Conservation (phyloP, 2,888 invertebrate species). For the Epistrophe grossulariae region DNA sequence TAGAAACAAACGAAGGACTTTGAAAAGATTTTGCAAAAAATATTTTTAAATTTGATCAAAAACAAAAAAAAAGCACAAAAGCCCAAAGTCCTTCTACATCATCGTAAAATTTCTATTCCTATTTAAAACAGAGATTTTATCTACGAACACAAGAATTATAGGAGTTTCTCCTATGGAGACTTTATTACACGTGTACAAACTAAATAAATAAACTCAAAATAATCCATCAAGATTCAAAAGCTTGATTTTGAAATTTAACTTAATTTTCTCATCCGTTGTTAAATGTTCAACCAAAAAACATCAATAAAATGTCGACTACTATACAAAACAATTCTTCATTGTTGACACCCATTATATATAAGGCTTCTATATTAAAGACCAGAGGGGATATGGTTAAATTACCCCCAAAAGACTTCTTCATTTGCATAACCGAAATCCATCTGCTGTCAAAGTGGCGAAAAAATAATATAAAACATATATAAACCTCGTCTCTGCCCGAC, state of each 20-base stretch:
- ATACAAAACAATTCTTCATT: slow-evolving; percentile 38
- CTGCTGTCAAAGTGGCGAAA: slow-evolving; percentile 69
- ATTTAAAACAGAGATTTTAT: too few relatives aligned
- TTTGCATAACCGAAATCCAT: slow-evolving; percentile 75
- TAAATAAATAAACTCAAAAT: neutral
- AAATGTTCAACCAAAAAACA: slow-evolving; percentile 40
- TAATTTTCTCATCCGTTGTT: slow-evolving; percentile 4
- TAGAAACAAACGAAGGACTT: too few relatives aligned
- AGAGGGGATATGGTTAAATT: slow-evolving; percentile 30
- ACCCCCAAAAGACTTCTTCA: slow-evolving; percentile 65
- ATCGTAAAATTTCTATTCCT: too few relatives aligned
- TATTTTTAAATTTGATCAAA: too few relatives aligned
- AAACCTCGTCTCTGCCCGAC: too few relatives aligned
- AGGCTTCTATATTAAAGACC: neutral
- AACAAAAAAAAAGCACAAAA: too few relatives aligned
- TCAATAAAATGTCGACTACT: slow-evolving; percentile 58
- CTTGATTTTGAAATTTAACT: neutral
- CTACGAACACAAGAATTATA: too few relatives aligned
- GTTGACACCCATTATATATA: slow-evolving; percentile 34
- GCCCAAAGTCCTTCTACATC: too few relatives aligned
- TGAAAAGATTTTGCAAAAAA: too few relatives aligned
- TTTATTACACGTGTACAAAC: neutral
- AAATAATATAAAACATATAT: slow-evolving; percentile 24
- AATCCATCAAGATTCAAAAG: neutral
- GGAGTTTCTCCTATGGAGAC: neutral